These are phyloP conservation scores for Ips nitidus DNA, from an alignment of 1,140 invertebrate genomes.

Conservation along the genomic window DNA sequence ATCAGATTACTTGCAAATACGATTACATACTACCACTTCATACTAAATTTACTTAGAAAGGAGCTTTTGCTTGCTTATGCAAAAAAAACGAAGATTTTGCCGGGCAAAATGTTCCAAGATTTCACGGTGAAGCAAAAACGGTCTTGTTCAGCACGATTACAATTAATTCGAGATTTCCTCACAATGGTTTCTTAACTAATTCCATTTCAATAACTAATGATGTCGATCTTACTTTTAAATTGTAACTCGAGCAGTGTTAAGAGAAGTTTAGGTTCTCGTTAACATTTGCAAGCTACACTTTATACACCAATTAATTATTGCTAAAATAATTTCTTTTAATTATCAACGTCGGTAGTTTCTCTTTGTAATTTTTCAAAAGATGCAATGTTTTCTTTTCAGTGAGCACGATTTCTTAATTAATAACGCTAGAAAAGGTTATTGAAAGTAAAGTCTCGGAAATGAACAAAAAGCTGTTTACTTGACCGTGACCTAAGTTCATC, in stretches of 20 bases:
- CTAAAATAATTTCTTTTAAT: background rate
- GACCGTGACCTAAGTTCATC: too few relatives aligned
- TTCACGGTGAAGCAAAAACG: constrained; percentile 6
- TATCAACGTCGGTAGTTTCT: background rate
- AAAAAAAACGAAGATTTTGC: too few relatives aligned
- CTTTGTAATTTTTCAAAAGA: background rate
- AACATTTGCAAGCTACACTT: background rate
- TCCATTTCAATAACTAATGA: constrained; percentile 8
- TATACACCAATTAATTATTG: constrained; percentile 1
- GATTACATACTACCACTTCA: too few relatives aligned
- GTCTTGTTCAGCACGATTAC: constrained; percentile 11
- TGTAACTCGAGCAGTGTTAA: background rate
- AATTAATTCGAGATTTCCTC: constrained; percentile 4
- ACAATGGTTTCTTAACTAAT: constrained; percentile 8
- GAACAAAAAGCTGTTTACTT: too few relatives aligned
- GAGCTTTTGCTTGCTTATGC: too few relatives aligned
- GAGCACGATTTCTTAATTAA: background rate
- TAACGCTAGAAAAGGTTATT: too few relatives aligned
- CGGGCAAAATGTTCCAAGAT: constrained; percentile 4
- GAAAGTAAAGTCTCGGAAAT: too few relatives aligned
- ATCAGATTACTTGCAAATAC: too few relatives aligned
- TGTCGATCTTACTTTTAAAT: constrained; percentile 7
- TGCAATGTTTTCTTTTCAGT: background rate
- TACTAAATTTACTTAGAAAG: too few relatives aligned
- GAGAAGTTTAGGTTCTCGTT: background rate